Evolutionary conservation across 2,888 invertebrate genomes (phyloP).

Genomic region (Trichogramma dendrolimi): DNA sequence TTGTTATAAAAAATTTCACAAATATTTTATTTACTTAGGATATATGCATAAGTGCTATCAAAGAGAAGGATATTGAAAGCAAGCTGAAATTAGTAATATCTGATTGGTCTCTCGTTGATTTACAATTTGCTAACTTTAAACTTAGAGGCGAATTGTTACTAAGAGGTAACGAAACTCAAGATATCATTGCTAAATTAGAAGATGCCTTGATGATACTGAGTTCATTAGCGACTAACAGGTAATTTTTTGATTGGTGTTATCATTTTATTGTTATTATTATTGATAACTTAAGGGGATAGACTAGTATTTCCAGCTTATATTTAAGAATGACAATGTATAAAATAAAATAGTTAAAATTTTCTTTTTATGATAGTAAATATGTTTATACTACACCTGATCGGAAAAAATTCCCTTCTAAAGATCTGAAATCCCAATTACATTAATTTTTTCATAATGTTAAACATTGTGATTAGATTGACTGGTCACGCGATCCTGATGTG

Average conservation of each 20-base stretch:
- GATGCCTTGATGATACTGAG: conserved; percentile 84
- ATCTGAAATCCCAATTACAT: too few species aligned
- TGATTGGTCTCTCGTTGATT: conserved; percentile 74
- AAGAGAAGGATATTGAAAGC: conserved; percentile 87
- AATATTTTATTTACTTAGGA: conserved; percentile 55
- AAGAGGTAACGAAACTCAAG: conserved; percentile 70
- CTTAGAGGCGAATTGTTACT: conserved; percentile 76
- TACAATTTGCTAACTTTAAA: conserved; percentile 73
- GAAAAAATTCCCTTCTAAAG: too few species aligned
- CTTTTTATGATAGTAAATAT: background rate
- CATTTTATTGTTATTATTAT: background rate
- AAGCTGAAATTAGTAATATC: conserved; percentile 76
- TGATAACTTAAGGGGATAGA: background rate
- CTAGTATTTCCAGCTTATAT: background rate
- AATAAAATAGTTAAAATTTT: too few species aligned
- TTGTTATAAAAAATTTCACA: background rate
- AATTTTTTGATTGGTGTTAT: conserved; percentile 16
- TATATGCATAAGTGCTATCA: conserved; percentile 83
- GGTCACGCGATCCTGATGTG: too few species aligned
- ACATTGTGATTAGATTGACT: too few species aligned
- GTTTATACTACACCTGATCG: background rate
- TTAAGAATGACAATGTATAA: background rate
- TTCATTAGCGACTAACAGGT: conserved; percentile 80
- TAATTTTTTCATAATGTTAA: too few species aligned
- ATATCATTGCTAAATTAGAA: conserved; percentile 74